Evolutionary conservation across 2,113 vertebrate genomes (phyloP).

Genomic region (Limnothrissa miodon): DNA sequence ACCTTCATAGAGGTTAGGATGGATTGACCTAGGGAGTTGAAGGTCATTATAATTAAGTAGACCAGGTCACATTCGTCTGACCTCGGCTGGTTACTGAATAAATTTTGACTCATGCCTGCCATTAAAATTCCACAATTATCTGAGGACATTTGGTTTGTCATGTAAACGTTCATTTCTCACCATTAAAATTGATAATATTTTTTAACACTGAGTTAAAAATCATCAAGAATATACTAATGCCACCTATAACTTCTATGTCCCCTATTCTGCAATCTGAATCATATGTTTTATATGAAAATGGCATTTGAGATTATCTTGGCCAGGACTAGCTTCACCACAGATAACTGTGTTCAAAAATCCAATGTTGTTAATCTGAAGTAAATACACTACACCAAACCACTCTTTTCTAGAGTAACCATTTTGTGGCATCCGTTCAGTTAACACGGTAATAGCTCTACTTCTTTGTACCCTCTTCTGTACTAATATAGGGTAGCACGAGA

Average conservation of each 20-base stretch:
- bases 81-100: neutral
- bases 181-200: neutral
- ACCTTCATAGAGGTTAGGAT: neutral
- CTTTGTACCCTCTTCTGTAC: slow-evolving; percentile 17
- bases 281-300: neutral
- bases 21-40: slow-evolving; percentile 11
- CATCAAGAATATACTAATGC: neutral
- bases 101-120: neutral
- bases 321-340: neutral
- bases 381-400: slow-evolving; percentile 21
- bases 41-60: slow-evolving; percentile 14
- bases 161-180: neutral
- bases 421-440: slow-evolving; percentile 42
- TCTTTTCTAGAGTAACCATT: slow-evolving; percentile 43
- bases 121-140: neutral
- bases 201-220: too few relatives aligned
- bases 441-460: slow-evolving; percentile 44
- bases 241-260: neutral
- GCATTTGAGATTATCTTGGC: neutral
- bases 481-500: slow-evolving; percentile 25
- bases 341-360: neutral
- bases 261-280: neutral
- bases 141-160: neutral
- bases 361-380: slow-evolving; percentile 21
- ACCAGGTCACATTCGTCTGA: neutral